These are phyloP conservation scores for Eristalinus aeneus DNA, from an alignment of 2,888 invertebrate genomes.

Conservation along the genomic window DNA sequence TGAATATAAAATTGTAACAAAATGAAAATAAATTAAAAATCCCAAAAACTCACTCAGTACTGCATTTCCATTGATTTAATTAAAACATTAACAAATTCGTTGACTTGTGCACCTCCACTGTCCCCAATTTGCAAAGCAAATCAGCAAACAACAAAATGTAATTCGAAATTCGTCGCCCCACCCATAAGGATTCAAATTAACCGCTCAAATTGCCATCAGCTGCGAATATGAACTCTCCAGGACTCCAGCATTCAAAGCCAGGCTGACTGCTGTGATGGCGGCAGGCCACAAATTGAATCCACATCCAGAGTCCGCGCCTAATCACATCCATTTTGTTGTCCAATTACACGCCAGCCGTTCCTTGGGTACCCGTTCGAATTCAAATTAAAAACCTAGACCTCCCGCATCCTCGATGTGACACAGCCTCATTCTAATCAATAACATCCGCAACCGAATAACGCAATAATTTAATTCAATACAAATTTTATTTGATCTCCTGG, in stretches of 20 bases:
- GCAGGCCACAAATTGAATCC: neutral
- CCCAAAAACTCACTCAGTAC: no score
- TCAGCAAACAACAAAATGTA: neutral
- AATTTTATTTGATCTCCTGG: slow-evolving; percentile 54
- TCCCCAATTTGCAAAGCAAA: neutral
- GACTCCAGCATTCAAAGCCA: neutral
- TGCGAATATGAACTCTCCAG: neutral
- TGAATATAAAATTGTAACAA: no score
- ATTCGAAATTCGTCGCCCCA: neutral
- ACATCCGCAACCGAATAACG: slow-evolving; percentile 26
- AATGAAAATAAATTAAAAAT: no score
- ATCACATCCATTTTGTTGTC: neutral
- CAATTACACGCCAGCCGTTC: neutral
- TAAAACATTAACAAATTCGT: no score
- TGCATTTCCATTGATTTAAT: no score
- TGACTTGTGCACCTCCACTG: neutral
- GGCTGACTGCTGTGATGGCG: neutral
- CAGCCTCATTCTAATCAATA: slow-evolving; percentile 52
- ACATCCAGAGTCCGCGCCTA: neutral
- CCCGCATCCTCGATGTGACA: neutral
- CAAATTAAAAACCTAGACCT: slow-evolving; percentile 1
- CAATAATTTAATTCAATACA: slow-evolving; percentile 65
- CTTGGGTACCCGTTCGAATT: neutral
- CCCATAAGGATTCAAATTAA: neutral
- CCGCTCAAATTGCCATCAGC: neutral